phyloP scores from a whole-genome alignment of 2,888 invertebrate species.

The Eristalinus sepulchralis region DNA sequence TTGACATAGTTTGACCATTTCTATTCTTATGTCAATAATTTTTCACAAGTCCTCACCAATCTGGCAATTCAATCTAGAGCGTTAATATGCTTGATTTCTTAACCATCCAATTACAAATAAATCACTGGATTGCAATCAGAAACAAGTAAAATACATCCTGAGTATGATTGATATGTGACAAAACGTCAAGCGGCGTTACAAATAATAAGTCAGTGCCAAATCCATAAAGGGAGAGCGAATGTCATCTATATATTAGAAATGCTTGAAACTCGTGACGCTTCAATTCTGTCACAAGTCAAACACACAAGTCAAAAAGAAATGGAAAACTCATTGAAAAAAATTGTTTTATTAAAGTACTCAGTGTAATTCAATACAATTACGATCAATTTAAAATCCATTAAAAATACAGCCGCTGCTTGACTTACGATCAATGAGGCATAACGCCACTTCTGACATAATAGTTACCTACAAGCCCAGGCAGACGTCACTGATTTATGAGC shows the following conservation, averaged over 20 bases:
- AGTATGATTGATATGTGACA: background rate
- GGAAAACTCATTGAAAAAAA: background rate
- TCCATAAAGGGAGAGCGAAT: background rate
- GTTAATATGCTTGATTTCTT: too few relatives aligned
- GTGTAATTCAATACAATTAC: slow-evolving; percentile 57
- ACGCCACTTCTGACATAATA: slow-evolving; percentile 46
- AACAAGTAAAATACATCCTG: background rate
- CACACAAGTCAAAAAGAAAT: background rate
- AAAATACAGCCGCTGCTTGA: slow-evolving; percentile 17
- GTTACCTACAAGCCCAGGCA: background rate
- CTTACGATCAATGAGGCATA: slow-evolving; percentile 53
- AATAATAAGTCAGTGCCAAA: slow-evolving; percentile 26
- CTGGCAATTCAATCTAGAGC: too few relatives aligned
- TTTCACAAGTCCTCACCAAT: too few relatives aligned
- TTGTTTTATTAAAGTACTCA: slow-evolving; percentile 19
- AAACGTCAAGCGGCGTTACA: background rate
- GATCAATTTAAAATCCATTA: slow-evolving; percentile 66
- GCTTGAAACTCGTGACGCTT: background rate
- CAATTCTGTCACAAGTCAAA: background rate
- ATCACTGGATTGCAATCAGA: background rate
- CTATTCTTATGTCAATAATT: too few relatives aligned
- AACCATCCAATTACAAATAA: too few relatives aligned
- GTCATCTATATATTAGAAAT: background rate
- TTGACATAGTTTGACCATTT: too few relatives aligned
- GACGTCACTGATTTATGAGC: slow-evolving; percentile 1